These are phyloP conservation scores for Onthophagus taurus DNA, from an alignment of 1,140 invertebrate species.

Conservation along the genomic window DNA sequence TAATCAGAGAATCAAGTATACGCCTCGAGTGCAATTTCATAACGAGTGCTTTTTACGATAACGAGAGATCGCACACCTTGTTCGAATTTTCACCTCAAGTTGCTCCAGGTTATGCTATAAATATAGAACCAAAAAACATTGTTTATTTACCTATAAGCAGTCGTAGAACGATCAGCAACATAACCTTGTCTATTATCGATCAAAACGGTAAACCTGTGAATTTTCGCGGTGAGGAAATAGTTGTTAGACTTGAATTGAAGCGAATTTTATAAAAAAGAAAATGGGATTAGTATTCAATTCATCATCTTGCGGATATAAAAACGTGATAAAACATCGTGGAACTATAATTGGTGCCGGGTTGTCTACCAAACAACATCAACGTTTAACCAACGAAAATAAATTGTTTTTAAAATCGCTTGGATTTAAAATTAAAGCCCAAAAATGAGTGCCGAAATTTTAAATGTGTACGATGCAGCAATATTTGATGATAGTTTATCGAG, in stretches of 20 bases:
- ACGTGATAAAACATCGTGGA: neutral
- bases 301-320: neutral
- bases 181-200: slow-evolving; percentile 17
- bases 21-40: slow-evolving; percentile 19
- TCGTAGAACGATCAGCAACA: slow-evolving; percentile 12
- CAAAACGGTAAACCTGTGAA: slow-evolving; percentile 18
- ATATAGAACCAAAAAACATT: slow-evolving; percentile 15
- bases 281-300: neutral
- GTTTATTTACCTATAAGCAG: slow-evolving; percentile 16
- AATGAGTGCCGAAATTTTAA: slow-evolving; percentile 4
- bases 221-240: slow-evolving; percentile 18
- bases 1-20: slow-evolving; percentile 17
- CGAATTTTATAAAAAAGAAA: slow-evolving; percentile 5
- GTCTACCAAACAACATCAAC: neutral
- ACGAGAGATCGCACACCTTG: slow-evolving; percentile 16
- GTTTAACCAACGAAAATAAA: slow-evolving; percentile 2
- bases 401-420: neutral
- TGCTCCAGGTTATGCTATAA: slow-evolving; percentile 15
- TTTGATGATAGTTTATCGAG: slow-evolving; percentile 1
- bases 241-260: slow-evolving; percentile 5
- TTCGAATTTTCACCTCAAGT: slow-evolving; percentile 18
- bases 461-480: neutral
- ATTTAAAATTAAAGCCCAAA: neutral
- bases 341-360: neutral
- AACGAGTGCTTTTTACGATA: slow-evolving; percentile 16